Evolutionary conservation across 2,888 invertebrate species (phyloP).

Genomic region (Tetranychus truncatus): DNA sequence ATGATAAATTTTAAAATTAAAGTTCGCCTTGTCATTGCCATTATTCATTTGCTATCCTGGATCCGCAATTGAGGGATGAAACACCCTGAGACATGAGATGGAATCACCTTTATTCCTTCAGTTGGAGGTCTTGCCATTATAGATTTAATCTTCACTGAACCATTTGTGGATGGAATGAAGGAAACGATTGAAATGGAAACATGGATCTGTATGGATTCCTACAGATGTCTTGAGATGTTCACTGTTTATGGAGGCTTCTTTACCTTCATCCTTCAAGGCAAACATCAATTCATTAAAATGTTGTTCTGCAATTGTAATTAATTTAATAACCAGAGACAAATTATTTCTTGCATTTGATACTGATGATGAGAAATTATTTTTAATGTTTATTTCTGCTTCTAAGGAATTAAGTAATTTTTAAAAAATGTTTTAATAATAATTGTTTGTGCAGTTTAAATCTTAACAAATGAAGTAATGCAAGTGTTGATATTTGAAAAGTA

Average conservation of each 20-base stretch:
- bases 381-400: constrained; percentile 71
- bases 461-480: constrained; percentile 27
- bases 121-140: not conserved
- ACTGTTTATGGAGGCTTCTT: not conserved
- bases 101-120: not conserved
- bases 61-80: not conserved
- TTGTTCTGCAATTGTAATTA: not conserved
- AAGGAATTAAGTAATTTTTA: constrained; percentile 69
- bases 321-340: not conserved
- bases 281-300: not conserved
- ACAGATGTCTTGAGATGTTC: no score
- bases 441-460: no score
- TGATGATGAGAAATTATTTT: constrained; percentile 29
- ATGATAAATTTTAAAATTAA: not conserved
- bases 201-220: no score
- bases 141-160: not conserved
- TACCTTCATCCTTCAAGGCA: not conserved
- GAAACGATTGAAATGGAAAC: not conserved
- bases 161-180: not conserved
- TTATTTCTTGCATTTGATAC: not conserved
- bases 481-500: no score
- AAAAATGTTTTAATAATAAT: no score
- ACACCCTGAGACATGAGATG: not conserved
- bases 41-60: not conserved
- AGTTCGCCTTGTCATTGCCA: not conserved